These are phyloP conservation scores for Phytoseiulus persimilis DNA, from an alignment of 2,888 invertebrate genomes.

Conservation along the genomic window DNA sequence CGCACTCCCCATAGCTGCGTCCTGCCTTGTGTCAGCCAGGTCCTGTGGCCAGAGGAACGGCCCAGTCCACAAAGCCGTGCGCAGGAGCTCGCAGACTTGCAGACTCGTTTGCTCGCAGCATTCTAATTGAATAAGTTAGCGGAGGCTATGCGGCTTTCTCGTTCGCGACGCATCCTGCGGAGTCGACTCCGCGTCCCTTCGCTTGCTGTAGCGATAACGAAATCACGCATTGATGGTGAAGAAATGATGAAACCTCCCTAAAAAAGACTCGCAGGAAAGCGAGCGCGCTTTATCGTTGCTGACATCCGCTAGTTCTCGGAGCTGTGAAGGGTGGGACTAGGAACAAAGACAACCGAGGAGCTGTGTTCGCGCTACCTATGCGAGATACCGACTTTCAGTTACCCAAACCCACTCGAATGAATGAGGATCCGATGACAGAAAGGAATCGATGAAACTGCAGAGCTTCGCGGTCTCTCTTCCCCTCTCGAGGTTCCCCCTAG, in stretches of 20 bases:
- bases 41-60: neutral
- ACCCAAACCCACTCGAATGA: too few species aligned
- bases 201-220: neutral
- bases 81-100: neutral
- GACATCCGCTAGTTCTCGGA: neutral
- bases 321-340: neutral
- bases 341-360: too few species aligned
- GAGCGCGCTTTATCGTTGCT: neutral
- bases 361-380: too few species aligned
- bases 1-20: neutral
- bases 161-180: neutral
- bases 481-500: too few species aligned
- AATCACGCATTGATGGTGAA: neutral
- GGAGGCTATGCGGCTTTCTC: neutral
- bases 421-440: too few species aligned
- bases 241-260: neutral
- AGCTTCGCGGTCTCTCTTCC: too few species aligned
- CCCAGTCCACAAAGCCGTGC: neutral
- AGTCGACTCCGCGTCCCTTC: neutral
- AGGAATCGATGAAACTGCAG: too few species aligned
- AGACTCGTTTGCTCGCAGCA: neutral
- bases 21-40: neutral
- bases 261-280: neutral
- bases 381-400: too few species aligned
- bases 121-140: neutral